Base-by-base conservation (phyloP, 2,113 vertebrate genomes). In the Brienomyrus brachyistius region DNA sequence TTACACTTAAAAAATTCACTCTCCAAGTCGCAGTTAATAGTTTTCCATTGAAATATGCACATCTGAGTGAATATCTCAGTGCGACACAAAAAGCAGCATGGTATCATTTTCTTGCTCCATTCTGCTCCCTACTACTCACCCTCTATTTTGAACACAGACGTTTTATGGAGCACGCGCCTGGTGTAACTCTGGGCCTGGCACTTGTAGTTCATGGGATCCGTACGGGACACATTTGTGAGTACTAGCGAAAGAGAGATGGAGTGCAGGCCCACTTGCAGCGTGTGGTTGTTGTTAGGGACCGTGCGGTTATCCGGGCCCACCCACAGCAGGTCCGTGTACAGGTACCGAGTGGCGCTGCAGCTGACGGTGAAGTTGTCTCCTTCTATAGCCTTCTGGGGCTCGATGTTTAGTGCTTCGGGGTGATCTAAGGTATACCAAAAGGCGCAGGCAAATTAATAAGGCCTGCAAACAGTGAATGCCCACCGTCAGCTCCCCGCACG, bases 301-400 rank as follows among this genome's bases (percentile, higher is more conserved):
- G 13, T 93, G 90, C 90, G 92, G 52, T 94, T 93, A 82, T 89
- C 92, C 8, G 96, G 95, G 90, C 95, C 92, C 43, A 95, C 91
- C 97, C 97, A 99, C 43, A 70, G 91, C 23, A 98, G 93, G 43
- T 94, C 91, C 1, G 93, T 95, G 92, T 97, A 97, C 88, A 97
- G 94, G 93, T 96, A 98, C 87, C 93, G 96, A 59, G 97, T 94
- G 7, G 96, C 96, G 13, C 92, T 90, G 92, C 98, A 99, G 74
- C 93, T 96, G 90, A 99, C 91, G 2, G 1, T 94, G 19, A 96
- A 84, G 0, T 97, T 88, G 0, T 93, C 94, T 2, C 97, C 96
- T 82, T 96, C 95, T 0, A 97, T 94, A 47, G 94, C 94, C 0
- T 83, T 93, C 23, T 23, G 92, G 1, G 96, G 91, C 3, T 94